Conservation (phyloP, 2,113 vertebrate species). For the Oenanthe melanoleuca region DNA sequence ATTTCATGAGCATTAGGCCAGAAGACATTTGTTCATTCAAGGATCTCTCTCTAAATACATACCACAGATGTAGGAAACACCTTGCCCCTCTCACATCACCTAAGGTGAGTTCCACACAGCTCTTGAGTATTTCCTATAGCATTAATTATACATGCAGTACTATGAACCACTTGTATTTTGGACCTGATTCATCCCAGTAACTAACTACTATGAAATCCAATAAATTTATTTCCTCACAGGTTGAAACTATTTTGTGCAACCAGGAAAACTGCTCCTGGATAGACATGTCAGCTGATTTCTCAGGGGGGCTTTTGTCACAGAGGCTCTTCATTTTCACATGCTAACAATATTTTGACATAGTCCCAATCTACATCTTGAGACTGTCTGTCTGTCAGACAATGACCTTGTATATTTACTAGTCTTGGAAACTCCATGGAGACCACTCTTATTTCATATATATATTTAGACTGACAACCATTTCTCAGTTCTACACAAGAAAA, state of each 20-base stretch:
- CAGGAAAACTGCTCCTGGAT: background rate
- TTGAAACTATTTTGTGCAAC: background rate
- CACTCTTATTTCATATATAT: background rate
- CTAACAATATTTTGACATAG: background rate
- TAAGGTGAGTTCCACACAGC: background rate
- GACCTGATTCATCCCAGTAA: background rate
- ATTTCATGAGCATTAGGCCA: background rate
- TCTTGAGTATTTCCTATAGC: background rate
- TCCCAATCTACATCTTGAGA: background rate
- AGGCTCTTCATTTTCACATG: background rate
- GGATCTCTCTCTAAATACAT: background rate
- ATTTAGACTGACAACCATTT: conserved; percentile 20
- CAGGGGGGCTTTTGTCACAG: background rate
- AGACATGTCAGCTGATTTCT: background rate
- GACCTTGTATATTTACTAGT: background rate
- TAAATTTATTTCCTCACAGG: background rate
- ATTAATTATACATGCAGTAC: background rate
- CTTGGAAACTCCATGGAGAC: background rate
- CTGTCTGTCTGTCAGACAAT: background rate
- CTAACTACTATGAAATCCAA: background rate
- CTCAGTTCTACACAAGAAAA: background rate
- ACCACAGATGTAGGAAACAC: background rate
- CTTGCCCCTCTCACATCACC: background rate
- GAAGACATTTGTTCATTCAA: background rate
- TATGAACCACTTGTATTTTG: background rate